These are phyloP conservation scores for Sternotherus odoratus DNA, from an alignment of 2,797 vertebrate genomes.

Conservation along the genomic window DNA sequence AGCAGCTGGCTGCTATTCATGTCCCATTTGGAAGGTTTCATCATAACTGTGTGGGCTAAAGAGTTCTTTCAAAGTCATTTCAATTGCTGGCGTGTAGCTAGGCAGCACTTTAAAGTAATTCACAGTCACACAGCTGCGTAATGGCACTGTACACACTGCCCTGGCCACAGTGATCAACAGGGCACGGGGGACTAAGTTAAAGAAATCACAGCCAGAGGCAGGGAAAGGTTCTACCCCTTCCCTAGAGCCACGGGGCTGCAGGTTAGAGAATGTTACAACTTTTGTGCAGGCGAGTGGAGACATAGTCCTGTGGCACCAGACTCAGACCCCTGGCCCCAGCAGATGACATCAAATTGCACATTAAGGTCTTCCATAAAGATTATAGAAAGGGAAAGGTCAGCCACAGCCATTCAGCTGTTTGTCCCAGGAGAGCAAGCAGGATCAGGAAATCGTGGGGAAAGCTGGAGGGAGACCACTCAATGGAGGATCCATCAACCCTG, in stretches of 20 bases:
- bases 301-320: not conserved
- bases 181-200: no score
- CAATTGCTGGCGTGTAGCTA: not conserved
- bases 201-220: not conserved
- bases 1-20: not conserved
- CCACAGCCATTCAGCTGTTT: not conserved
- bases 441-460: not conserved
- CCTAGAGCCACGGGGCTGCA: not conserved
- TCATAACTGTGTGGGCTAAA: not conserved
- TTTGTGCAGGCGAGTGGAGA: not conserved
- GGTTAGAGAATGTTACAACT: not conserved
- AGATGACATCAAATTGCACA: not conserved
- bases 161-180: not conserved
- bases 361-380: not conserved
- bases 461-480: not conserved
- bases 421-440: not conserved
- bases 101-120: not conserved
- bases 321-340: not conserved
- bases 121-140: not conserved
- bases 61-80: not conserved
- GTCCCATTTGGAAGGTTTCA: not conserved
- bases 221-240: no score
- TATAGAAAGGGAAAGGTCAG: not conserved
- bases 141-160: not conserved
- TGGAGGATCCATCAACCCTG: fast-evolving